Evolutionary conservation across 2,888 invertebrate species (phyloP), one percentile per base, ranked within the genome.

Genomic region (Liposcelis brunnea): DNA sequence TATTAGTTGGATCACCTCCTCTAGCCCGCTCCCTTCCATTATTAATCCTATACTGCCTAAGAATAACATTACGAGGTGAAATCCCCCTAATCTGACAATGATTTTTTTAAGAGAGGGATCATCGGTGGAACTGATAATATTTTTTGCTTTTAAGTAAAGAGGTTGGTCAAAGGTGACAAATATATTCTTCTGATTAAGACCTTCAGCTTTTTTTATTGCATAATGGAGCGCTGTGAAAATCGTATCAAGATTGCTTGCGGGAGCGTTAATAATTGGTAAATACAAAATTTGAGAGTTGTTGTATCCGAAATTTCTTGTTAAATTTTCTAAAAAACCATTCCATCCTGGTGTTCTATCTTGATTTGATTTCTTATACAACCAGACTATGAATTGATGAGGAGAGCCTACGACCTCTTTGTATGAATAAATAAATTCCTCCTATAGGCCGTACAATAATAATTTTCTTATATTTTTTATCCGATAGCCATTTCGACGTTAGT

Each of bases 21-120:
- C 57, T 10, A 63, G 26, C 6, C 62, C 62, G 49, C 60, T 62
- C 47, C 60, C 60, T 12, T 49, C 49, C 61, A 62, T 62, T 21
- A 60, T 51, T 43, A 52, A 49, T 18, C 61, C 61, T 37, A 61
- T 51, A 31, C 55, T 32, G 44, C 58, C 57, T 37, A 60, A 44
- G 51, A 55, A 62, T 1, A 58, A 61, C 60, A 62, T 58, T 18
- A 58, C 26, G 21, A 53, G 34, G 48, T 59, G 58, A 51, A 58
- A 58, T 5, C 56, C 55, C 10, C 58, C 58, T 36, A 59, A 51
- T 48, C 56, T 51, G 42, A 56, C 52, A 42, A 52, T 47, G 16
- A 55, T 12, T 5, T 36, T 44, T 2, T 50, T 42, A 8, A 43
- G 44, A 2, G 26, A 18, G 10, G 44, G 36, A n/a, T 50, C 46